Evolutionary conservation across 2,888 invertebrate species (phyloP).

Genomic region (Digitonthophagus gazella): DNA sequence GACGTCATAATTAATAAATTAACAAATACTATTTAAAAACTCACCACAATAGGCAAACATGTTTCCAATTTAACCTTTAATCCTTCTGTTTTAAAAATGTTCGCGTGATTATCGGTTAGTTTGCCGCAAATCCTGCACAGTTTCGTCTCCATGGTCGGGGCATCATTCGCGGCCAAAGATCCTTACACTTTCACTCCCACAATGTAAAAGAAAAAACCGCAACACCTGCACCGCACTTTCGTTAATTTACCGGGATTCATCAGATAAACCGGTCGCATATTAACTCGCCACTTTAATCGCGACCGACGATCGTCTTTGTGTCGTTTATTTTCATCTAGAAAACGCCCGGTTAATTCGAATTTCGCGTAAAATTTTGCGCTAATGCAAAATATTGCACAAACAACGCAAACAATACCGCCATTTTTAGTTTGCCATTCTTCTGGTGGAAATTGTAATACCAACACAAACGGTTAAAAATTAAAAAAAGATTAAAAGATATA

Average conservation of each 20-base stretch:
- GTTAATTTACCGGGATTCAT: slow-evolving; percentile 8
- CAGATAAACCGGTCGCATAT: slow-evolving; percentile 3
- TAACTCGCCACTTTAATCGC: slow-evolving; percentile 3
- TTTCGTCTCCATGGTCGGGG: slow-evolving; percentile 45
- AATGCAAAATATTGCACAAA: slow-evolving; percentile 1
- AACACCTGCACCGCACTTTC: slow-evolving; percentile 23
- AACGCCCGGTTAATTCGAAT: background rate
- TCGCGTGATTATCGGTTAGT: slow-evolving; percentile 40
- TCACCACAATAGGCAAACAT: slow-evolving; percentile 50
- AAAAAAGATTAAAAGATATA: background rate
- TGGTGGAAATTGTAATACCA: no score
- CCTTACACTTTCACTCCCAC: slow-evolving; percentile 16
- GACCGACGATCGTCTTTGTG: background rate
- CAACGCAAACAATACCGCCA: slow-evolving; percentile 42
- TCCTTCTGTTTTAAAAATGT: slow-evolving; percentile 49
- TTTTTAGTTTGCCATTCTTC: slow-evolving; percentile 30
- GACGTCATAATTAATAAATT: background rate
- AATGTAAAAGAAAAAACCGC: slow-evolving; percentile 13
- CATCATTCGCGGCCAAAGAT: slow-evolving; percentile 7
- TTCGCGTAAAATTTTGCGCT: background rate
- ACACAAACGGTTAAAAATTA: background rate
- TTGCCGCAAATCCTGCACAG: slow-evolving; percentile 49
- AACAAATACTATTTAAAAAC: slow-evolving; percentile 35
- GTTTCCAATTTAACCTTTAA: slow-evolving; percentile 50
- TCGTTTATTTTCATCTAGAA: background rate